phyloP scores from a whole-genome alignment of 2,113 vertebrate species.

The Martes martes region DNA sequence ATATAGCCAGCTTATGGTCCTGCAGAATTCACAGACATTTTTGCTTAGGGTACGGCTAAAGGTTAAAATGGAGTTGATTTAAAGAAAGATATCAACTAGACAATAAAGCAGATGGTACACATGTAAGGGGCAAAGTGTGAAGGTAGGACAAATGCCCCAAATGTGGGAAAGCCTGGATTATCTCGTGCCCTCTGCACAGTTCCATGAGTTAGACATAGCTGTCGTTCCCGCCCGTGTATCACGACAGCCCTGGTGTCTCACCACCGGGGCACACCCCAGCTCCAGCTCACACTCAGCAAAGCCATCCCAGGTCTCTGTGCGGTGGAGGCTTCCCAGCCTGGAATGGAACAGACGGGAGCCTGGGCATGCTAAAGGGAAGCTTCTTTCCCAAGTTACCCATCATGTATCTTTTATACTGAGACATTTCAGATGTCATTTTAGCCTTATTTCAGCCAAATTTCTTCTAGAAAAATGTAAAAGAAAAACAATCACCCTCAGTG shows the following conservation, averaged over 20 bases:
- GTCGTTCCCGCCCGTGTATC: background rate
- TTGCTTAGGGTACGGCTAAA: background rate
- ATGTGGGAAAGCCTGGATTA: background rate
- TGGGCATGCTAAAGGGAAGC: background rate
- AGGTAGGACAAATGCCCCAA: background rate
- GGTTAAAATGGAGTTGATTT: background rate
- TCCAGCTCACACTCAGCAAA: rapidly evolving
- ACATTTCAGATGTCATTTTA: background rate
- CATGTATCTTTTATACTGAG: background rate
- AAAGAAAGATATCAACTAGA: background rate
- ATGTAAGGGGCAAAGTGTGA: background rate
- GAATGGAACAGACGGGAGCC: background rate
- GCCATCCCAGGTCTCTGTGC: background rate
- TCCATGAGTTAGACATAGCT: rapidly evolving
- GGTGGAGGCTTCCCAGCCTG: background rate
- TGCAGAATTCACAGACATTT: background rate
- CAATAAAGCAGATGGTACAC: background rate
- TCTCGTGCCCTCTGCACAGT: background rate
- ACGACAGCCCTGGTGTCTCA: rapidly evolving
- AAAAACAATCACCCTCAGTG: background rate
- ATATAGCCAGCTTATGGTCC: too few species aligned
- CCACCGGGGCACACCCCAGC: background rate
- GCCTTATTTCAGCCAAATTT: background rate
- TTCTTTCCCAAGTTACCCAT: background rate
- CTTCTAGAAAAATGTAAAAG: background rate